Evolutionary conservation across 2,797 vertebrate genomes (phyloP).

Genomic region (Muscicapa striata): DNA sequence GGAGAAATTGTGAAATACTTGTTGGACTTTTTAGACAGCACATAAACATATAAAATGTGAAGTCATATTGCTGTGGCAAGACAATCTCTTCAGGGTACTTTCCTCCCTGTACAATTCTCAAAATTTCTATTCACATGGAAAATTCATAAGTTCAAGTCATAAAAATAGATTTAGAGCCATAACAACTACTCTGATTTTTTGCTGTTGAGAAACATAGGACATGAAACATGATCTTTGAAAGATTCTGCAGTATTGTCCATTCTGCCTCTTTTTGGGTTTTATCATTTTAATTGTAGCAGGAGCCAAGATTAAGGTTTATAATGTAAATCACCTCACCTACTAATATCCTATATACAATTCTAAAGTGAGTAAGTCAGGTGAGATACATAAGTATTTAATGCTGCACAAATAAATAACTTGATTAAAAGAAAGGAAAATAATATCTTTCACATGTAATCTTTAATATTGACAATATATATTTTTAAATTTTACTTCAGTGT

Average conservation of each 20-base stretch:
- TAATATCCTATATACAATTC: not conserved
- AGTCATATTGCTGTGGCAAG: not conserved
- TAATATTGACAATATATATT: not conserved
- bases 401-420: not conserved
- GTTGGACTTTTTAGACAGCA: not conserved
- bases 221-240: constrained; percentile 52
- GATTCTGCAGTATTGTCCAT: constrained; percentile 37
- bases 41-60: not conserved
- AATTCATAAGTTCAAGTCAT: not conserved
- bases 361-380: not conserved
- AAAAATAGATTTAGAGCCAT: constrained; percentile 1
- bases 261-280: constrained; percentile 45
- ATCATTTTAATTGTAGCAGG: not conserved
- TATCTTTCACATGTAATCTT: not conserved
- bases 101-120: not conserved
- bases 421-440: not conserved
- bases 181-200: constrained; percentile 36
- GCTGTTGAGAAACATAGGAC: constrained; percentile 42
- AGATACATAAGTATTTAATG: not conserved
- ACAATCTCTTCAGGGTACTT: not conserved
- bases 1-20: not conserved
- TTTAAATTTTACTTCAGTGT: not conserved
- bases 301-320: not conserved
- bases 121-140: not conserved
- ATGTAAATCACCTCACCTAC: not conserved